Conservation (phyloP, 1,140 invertebrate species). For the Eriosoma lanigerum region DNA sequence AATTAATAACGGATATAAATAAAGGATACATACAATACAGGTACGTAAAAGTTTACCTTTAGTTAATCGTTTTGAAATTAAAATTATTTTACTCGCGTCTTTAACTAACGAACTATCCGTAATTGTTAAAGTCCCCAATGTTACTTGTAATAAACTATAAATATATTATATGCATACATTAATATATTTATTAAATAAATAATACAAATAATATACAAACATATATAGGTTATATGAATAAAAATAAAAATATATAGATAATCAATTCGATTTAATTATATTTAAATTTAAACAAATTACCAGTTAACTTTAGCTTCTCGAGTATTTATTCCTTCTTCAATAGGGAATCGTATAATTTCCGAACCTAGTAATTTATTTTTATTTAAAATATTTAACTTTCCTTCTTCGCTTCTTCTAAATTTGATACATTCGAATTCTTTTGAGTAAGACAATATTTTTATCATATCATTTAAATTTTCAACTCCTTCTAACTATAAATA, state of each 20-base stretch:
- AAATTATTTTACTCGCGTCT: conserved; percentile 71
- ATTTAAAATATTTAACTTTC: conserved; percentile 66
- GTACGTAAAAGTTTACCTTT: conserved; percentile 70
- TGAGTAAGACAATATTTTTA: conserved; percentile 62
- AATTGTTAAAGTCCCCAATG: conserved; percentile 70
- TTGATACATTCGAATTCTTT: conserved; percentile 67
- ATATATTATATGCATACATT: neutral
- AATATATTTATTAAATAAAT: no score
- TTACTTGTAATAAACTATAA: conserved; percentile 60
- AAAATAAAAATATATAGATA: neutral
- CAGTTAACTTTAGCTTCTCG: conserved; percentile 69
- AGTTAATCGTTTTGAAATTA: conserved; percentile 67
- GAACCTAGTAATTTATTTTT: conserved; percentile 60
- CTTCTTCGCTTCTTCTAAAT: conserved; percentile 65
- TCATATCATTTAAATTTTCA: conserved; percentile 59
- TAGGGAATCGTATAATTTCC: conserved; percentile 64
- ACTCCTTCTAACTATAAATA: conserved; percentile 59
- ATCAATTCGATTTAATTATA: neutral
- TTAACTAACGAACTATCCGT: conserved; percentile 68
- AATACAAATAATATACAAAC: no score
- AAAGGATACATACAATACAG: no score
- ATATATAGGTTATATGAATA: neutral
- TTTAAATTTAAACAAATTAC: conserved; percentile 58
- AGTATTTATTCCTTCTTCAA: conserved; percentile 66
- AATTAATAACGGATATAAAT: no score